phyloP scores from a whole-genome alignment of 2,888 invertebrate species.

The Elmis aenea region DNA sequence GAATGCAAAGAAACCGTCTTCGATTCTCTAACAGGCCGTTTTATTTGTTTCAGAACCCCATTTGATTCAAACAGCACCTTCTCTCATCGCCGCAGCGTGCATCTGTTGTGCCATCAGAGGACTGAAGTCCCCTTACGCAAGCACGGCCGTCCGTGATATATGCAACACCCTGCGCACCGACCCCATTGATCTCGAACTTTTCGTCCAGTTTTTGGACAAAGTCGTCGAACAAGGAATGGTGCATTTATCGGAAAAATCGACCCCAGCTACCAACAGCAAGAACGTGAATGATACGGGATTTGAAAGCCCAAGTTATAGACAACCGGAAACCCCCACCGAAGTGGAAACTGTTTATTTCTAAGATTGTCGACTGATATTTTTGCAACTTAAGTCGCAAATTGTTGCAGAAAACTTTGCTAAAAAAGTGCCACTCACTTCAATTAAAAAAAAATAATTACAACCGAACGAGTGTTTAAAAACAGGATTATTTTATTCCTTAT shows the following conservation, averaged over 20 bases:
- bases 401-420: too few species aligned
- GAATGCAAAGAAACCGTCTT: neutral
- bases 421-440: too few species aligned
- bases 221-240: slow-evolving; percentile 50
- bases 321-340: slow-evolving; percentile 46
- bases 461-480: too few species aligned
- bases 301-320: slow-evolving; percentile 41
- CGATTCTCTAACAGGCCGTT: neutral
- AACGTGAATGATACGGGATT: slow-evolving; percentile 22
- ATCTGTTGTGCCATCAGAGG: slow-evolving; percentile 65
- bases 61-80: slow-evolving; percentile 65
- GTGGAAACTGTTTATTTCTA: slow-evolving; percentile 45
- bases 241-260: slow-evolving; percentile 26
- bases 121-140: slow-evolving; percentile 48
- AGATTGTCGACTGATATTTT: too few species aligned
- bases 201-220: slow-evolving; percentile 56
- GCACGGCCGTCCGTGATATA: slow-evolving; percentile 40
- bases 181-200: slow-evolving; percentile 51
- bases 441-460: too few species aligned
- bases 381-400: too few species aligned
- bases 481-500: too few species aligned
- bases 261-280: slow-evolving; percentile 20
- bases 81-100: slow-evolving; percentile 65
- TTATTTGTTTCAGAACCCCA: slow-evolving; percentile 60
- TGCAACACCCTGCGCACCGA: slow-evolving; percentile 50